Conservation (phyloP, 1,140 invertebrate genomes). For the Mercenaria mercenaria region DNA sequence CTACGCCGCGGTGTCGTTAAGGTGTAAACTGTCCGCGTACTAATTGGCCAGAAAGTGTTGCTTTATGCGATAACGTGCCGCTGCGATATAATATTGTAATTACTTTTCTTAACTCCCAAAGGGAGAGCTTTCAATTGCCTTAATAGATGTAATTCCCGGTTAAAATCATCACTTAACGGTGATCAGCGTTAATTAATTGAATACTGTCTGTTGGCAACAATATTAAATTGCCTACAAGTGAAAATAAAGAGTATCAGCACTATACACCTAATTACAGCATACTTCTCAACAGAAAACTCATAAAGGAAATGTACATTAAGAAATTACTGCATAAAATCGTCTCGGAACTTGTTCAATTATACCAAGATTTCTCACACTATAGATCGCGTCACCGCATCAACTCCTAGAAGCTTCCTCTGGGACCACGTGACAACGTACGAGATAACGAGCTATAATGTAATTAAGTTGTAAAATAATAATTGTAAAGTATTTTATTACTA, state of each 20-base stretch:
- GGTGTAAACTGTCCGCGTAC: constrained; percentile 60
- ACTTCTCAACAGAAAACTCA: constrained; percentile 15
- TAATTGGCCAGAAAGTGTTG: constrained; percentile 59
- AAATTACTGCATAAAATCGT: constrained; percentile 37
- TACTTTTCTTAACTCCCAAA: constrained; percentile 65
- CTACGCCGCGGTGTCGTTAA: constrained; percentile 36
- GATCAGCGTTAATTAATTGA: constrained; percentile 67
- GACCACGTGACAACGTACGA: background rate
- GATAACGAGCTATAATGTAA: background rate
- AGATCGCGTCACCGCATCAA: background rate
- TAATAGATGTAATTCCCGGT: constrained; percentile 64
- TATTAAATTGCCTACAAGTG: constrained; percentile 62
- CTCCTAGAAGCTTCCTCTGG: background rate
- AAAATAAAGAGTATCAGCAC: constrained; percentile 5
- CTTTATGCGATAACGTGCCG: constrained; percentile 57
- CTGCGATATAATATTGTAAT: constrained; percentile 65
- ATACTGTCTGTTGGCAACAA: constrained; percentile 44
- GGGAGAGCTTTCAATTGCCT: constrained; percentile 66
- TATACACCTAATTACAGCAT: constrained; percentile 34
- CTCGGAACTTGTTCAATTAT: constrained; percentile 31
- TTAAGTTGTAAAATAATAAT: background rate
- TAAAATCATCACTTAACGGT: constrained; percentile 66
- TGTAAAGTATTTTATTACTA: background rate
- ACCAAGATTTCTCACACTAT: background rate
- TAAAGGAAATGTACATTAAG: constrained; percentile 58